These are phyloP conservation scores for Apeira syringaria DNA, from an alignment of 2,888 invertebrate species.

Conservation along the genomic window DNA sequence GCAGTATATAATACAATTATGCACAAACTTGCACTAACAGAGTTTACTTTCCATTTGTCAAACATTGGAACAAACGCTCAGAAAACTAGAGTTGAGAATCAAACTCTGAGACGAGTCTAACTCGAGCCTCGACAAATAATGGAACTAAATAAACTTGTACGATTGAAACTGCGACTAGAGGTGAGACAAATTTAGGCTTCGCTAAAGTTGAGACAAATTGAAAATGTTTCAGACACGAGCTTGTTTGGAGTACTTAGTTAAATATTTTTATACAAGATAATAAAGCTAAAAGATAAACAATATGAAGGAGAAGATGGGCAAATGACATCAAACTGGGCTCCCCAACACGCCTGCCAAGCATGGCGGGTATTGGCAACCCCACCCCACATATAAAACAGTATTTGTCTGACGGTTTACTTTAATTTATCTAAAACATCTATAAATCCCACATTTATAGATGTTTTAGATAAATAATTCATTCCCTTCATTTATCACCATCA, in stretches of 20 bases:
- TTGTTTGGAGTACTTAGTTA: not conserved
- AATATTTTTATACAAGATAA: too few relatives aligned
- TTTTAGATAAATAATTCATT: too few relatives aligned
- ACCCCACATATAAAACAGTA: too few relatives aligned
- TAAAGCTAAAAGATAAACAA: too few relatives aligned
- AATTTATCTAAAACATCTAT: too few relatives aligned
- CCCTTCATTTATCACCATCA: too few relatives aligned
- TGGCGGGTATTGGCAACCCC: too few relatives aligned
- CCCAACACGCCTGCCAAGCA: too few relatives aligned
- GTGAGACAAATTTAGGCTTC: conserved; percentile 6
- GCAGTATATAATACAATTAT: not conserved
- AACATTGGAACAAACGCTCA: conserved; percentile 2
- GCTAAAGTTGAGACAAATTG: conserved; percentile 10
- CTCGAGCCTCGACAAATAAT: conserved; percentile 3
- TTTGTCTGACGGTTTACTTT: too few relatives aligned
- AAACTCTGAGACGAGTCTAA: not conserved
- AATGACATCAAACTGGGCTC: too few relatives aligned
- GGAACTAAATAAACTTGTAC: conserved; percentile 11
- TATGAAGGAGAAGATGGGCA: too few relatives aligned
- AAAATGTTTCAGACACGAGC: conserved; percentile 4
- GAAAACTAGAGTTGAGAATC: not conserved
- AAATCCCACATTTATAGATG: too few relatives aligned
- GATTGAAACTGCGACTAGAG: conserved; percentile 1
- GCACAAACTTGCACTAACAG: conserved; percentile 1
- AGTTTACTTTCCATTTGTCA: conserved; percentile 4